Conservation (phyloP, 2,113 vertebrate species). For the Cottus gobio region DNA sequence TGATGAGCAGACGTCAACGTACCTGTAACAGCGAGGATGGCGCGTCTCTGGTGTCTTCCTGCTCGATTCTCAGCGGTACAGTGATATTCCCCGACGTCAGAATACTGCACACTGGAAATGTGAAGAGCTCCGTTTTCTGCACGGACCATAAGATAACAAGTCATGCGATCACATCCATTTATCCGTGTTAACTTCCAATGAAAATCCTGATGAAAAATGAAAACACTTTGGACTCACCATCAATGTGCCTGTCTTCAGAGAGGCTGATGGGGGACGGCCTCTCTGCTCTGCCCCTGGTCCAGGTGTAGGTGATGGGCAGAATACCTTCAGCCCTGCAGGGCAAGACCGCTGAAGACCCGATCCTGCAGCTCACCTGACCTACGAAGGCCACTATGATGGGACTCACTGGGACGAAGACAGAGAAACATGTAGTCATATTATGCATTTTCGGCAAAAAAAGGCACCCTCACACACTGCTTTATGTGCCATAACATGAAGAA, state of each 20-base stretch:
- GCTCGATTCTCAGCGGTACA: slow-evolving; percentile 81
- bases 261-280: slow-evolving; percentile 25
- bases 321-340: slow-evolving; percentile 81
- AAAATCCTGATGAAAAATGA: not conserved
- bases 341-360: slow-evolving; percentile 67
- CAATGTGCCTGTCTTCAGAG: slow-evolving; percentile 42
- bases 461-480: not conserved
- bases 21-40: slow-evolving; percentile 71
- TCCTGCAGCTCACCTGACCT: slow-evolving; percentile 60
- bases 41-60: slow-evolving; percentile 72
- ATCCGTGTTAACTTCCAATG: not conserved
- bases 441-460: not conserved
- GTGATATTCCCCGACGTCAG: slow-evolving; percentile 79
- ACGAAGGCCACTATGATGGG: slow-evolving; percentile 77
- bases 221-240: slow-evolving; percentile 62
- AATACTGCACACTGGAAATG: slow-evolving; percentile 68
- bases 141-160: not conserved
- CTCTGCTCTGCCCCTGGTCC: slow-evolving; percentile 62
- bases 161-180: not conserved
- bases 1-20: not conserved
- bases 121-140: slow-evolving; percentile 75
- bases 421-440: not conserved
- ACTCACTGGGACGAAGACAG: slow-evolving; percentile 67
- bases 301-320: slow-evolving; percentile 79
- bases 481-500: not conserved